Evolutionary conservation across 2,113 vertebrate species (phyloP), one percentile per base, ranked within the genome.

Genomic region (Eublepharis macularius): DNA sequence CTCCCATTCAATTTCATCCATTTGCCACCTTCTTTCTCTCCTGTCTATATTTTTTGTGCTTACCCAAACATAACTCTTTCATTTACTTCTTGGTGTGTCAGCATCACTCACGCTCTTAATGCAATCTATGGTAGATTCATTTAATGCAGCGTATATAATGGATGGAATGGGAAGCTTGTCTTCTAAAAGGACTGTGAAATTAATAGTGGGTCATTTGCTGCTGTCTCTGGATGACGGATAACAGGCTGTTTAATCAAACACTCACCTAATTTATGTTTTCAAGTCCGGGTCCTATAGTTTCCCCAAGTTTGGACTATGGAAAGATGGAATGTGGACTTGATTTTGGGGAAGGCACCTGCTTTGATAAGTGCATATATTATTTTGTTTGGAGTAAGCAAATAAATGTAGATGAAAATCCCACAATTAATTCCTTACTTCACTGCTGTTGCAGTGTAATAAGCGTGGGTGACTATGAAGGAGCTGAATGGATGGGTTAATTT

Each of bases 401-500:
- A 34, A 78, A 45, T 77, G 49, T 80, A 81, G 86, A 87, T 84
- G 70, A 49, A 83, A 47, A 51, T 90, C 90, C 49, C 47, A 88
- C 54, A 60, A 39, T 87, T 88, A 92, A 90, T 74, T 49, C 87
- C 85, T 92, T 92, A 87, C 87, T 90, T 94, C 90, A 89, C 87
- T 72, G 63, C 39, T 90, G 21, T 66, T 92, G 74, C n/a, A 79
- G 49, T 47, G 79, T 85, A 89, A 86, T 91, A 90, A 90, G 93
- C n/a, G 79, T 85, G 57, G 24, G 32, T 83, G 26, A 86, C 87
- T 88, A 70, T 86, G 66, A 88, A 78, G 72, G 90, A 91, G 88
- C 93, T 90, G 87, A 86, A 92, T 92, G 90, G 91, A 85, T 93
- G 86, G 80, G 21, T 87, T 94, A 89, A 91, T 92, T 85, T 92